Evolutionary conservation across 2,113 vertebrate species (phyloP), one percentile per base, ranked within the genome.

Genomic region (Heterochromis multidens): DNA sequence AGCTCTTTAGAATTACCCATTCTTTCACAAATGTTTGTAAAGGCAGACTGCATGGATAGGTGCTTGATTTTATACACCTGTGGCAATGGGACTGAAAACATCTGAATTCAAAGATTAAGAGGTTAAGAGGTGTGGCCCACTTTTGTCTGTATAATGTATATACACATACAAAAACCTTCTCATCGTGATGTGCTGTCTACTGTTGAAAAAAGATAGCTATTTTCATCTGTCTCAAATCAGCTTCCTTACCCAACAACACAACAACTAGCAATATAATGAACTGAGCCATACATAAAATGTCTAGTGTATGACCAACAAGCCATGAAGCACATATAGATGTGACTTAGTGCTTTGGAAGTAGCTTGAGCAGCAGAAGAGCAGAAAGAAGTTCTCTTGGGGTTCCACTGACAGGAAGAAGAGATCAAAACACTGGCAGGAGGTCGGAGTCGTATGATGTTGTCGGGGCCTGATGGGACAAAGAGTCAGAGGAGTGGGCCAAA

Each of bases 271-370:
- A 23, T 19, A 13, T 21, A 46, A 72, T 63, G 4, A 65, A 21
- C 19, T 10, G 8, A 82, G 16, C 23, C 37, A 60, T 31, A 58
- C 14, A 5, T 23, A 59, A 6, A 33, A 40, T 86, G 62, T 72
- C 12, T 13, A 10, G 25, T 57, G 6, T 27, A n/a, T 59, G 35
- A 25, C 23, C 49, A 56, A 57, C 54, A 27, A 60, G 40, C 60
- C 25, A 21, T 33, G 77, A 74, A 62, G 81, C 84, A 86, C 46
- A 72, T 58, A 78, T 78, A 78, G 67, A 84, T 70, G 59, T 1
- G 16, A 65, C 8, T 56, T 52, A 87, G 83, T 86, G 80, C 80
- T 67, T 80, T 83, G 13, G 19, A 81, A 89, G 79, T 29, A 63
- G 81, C 67, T 62, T 6, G 29, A 87, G 77, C 52, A 74, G 40